Evolutionary conservation across 1,140 invertebrate genomes (phyloP).

Genomic region (Apis dorsata): DNA sequence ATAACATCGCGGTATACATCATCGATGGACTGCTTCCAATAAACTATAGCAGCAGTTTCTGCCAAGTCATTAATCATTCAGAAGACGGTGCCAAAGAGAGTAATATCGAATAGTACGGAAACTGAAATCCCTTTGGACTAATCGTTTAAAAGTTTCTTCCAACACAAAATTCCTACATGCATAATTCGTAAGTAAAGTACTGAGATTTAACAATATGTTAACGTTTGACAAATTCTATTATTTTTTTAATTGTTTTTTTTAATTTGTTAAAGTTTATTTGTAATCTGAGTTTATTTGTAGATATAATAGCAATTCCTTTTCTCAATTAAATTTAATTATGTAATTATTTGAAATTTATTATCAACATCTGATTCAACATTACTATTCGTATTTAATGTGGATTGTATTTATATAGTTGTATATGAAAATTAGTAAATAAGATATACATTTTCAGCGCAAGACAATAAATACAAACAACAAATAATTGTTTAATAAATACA

Average conservation of each 20-base stretch:
- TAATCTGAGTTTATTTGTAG: background rate
- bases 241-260: background rate
- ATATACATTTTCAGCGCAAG: background rate
- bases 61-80: constrained; percentile 10
- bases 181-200: background rate
- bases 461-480: too few species aligned
- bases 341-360: background rate
- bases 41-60: constrained; percentile 10
- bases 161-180: background rate
- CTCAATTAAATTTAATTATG: too few species aligned
- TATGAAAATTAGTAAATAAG: background rate
- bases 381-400: background rate
- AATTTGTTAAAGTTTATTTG: background rate
- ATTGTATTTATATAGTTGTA: background rate
- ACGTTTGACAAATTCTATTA: background rate
- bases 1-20: constrained; percentile 16
- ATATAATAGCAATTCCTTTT: too few species aligned
- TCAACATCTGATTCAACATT: background rate
- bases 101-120: constrained; percentile 1
- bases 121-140: constrained; percentile 15
- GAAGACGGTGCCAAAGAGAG: constrained; percentile 6
- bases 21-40: constrained; percentile 20
- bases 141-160: constrained; percentile 10
- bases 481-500: too few species aligned
- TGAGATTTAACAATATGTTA: background rate